phyloP scores from a whole-genome alignment of 2,797 vertebrate genomes.

The Microctenopoma steveboyesi region DNA sequence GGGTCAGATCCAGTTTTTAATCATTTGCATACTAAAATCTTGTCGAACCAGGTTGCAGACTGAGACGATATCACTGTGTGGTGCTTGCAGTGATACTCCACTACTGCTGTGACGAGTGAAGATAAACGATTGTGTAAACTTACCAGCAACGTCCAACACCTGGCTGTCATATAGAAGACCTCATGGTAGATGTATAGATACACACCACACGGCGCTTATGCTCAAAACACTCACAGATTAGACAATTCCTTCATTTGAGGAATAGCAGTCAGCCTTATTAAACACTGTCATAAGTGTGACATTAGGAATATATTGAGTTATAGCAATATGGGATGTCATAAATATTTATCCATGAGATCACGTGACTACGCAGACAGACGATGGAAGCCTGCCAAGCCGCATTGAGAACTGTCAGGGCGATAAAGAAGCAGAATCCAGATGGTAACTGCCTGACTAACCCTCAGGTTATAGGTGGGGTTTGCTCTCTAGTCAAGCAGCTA shows the following conservation, averaged over 20 bases:
- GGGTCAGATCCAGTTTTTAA: constrained; percentile 5
- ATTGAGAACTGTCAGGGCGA: constrained; percentile 70
- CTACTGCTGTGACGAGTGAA: constrained; percentile 63
- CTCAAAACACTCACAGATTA: constrained; percentile 20
- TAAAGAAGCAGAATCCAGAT: constrained; percentile 81
- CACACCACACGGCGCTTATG: constrained; percentile 8
- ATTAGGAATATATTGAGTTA: constrained; percentile 19
- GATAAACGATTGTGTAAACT: constrained; percentile 65
- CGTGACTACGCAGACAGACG: constrained; percentile 43
- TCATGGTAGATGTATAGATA: constrained; percentile 60
- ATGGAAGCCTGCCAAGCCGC: constrained; percentile 61
- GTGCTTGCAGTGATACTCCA: constrained; percentile 28
- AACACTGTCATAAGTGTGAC: constrained; percentile 31
- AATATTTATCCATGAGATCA: constrained; percentile 26
- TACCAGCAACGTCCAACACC: constrained; percentile 81
- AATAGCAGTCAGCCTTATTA: constrained; percentile 42
- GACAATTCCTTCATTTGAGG: constrained; percentile 22
- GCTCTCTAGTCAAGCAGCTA: constrained; percentile 70
- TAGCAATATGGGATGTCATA: not conserved
- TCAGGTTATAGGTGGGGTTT: constrained; percentile 75
- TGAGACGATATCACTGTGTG: constrained; percentile 26
- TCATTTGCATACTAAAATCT: constrained; percentile 19
- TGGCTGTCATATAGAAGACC: constrained; percentile 83
- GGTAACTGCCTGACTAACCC: constrained; percentile 73
- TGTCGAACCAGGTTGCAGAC: constrained; percentile 30